Conservation (phyloP, 2,113 vertebrate genomes). For the Madoqua kirkii region DNA sequence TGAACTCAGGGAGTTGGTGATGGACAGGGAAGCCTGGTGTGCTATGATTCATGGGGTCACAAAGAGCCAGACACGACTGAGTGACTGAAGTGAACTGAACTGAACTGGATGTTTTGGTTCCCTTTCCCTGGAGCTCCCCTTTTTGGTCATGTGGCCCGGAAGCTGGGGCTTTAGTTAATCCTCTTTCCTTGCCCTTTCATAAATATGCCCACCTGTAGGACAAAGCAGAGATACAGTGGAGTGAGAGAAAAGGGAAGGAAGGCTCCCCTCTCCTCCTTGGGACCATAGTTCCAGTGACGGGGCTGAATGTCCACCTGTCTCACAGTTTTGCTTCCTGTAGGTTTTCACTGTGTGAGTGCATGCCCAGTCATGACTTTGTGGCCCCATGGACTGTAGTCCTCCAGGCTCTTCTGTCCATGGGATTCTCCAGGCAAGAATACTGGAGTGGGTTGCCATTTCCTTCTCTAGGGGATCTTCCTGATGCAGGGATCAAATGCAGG, state of each 20-base stretch:
- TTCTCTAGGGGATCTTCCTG: neutral
- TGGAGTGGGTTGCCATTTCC: neutral
- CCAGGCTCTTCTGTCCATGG: neutral
- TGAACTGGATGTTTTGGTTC: neutral
- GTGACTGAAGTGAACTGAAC: no score
- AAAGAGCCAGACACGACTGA: no score
- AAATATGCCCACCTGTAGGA: neutral
- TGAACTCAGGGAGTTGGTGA: no score
- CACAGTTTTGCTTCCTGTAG: neutral
- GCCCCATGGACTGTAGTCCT: accelerated
- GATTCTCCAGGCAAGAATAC: neutral
- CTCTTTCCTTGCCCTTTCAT: neutral
- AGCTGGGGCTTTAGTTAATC: neutral
- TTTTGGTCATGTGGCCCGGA: neutral
- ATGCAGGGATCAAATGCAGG: neutral
- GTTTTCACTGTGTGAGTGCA: neutral
- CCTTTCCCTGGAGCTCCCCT: neutral
- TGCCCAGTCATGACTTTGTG: accelerated
- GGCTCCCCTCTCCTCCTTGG: neutral
- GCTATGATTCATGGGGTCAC: no score
- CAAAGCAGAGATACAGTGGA: neutral
- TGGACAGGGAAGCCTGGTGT: no score
- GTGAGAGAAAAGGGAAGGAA: neutral
- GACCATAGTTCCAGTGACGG: neutral
- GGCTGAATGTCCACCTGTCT: neutral